Base-by-base conservation (phyloP, 2,888 invertebrate species). In the Axea sp. region DNA sequence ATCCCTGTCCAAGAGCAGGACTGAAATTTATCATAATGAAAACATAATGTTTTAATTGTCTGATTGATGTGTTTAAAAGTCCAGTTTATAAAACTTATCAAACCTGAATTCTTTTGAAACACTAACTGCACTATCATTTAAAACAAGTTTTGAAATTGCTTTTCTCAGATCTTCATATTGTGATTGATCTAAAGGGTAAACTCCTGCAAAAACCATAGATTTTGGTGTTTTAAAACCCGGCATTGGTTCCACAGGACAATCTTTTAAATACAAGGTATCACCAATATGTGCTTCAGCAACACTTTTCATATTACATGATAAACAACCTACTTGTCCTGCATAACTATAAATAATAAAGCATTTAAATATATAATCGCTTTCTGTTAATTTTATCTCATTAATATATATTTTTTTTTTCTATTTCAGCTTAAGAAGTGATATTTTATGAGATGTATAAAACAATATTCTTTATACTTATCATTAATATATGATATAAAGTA, bases 111-210 rank as follows among this genome's bases (percentile, higher is more conserved):
- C 98, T 8, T 92, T 86, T 28, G 89, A 90, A 2, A 96, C 90
- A n/a, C 92, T 91, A 2, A 99, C 98, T 67, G 96, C 97, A 3
- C 96, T 94, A 88, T 99, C 99, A 88, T 98, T 99, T 30, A 99
- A 89, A n/a, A 93, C 91, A 37, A 99, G 89, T 88, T 96, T 96
- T 73, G 96, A 96, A 53, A 99, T 93, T 6, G 99, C 96, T 82
- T 90, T 91, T 79, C 93, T 90, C 8, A 98, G 89, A 53, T 90
- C 89, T 0, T 91, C 84, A 83, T 94, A 93, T 83, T 97, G 94
- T 0, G 96, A 94, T 83, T 97, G 96, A 87, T 98, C 96, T 43
- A 94, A 90, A 0, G 99, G 98, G 88, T 95, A 99, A 62, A 97
- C 90, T 0, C 96, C 96, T 68, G 96, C 95, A 89, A 92, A 96